Base-by-base conservation (phyloP, 2,113 vertebrate genomes). In the Cromileptes altivelis region DNA sequence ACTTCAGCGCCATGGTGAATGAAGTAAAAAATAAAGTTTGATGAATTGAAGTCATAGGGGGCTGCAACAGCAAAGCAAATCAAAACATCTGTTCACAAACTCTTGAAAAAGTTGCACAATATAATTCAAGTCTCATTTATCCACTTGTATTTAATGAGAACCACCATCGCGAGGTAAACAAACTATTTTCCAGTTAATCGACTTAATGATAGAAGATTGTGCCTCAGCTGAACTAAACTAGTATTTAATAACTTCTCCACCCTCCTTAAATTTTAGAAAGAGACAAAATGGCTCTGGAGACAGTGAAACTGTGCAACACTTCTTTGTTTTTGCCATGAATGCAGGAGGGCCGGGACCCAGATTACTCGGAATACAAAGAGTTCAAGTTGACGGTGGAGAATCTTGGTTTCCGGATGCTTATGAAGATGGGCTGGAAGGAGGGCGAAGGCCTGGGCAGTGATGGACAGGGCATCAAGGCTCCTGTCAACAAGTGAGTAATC, bases 371-470 rank as follows among this genome's bases (percentile, higher is more conserved):
- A 88, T 99, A 99, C 92, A 99, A 99, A 89, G 98, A 99, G 85
- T 99, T 99, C 94, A 99, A 99, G 88, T 91, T 99, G 94, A 99
- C 98, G 0, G 97, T 99, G 91, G 98, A 99, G 89, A 99, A 99
- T 94, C 97, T 99, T 0, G 98, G 98, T 74, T 99, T 99, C 94
- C 96, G 97, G 77, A 99, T 99, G 98, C 95, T 99, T 30, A 98
- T 99, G 98, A 99, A 99, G 91, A 99, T 99, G 98, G 98, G 98
- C 84, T 99, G 98, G 98, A 98, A 98, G 89, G 98, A 99, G 77
- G 98, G 98, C 0, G 98, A 99, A 0, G 98, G 98, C 0, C 95
- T 99, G 4, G 98, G 98, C 37, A 96, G 95, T 0, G 98, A 99
- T 0, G 96, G 97, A 40, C 97, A 98, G 87, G 98, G 98, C 69